Evolutionary conservation across 2,797 vertebrate genomes (phyloP).

Genomic region (Tadarida brasiliensis): DNA sequence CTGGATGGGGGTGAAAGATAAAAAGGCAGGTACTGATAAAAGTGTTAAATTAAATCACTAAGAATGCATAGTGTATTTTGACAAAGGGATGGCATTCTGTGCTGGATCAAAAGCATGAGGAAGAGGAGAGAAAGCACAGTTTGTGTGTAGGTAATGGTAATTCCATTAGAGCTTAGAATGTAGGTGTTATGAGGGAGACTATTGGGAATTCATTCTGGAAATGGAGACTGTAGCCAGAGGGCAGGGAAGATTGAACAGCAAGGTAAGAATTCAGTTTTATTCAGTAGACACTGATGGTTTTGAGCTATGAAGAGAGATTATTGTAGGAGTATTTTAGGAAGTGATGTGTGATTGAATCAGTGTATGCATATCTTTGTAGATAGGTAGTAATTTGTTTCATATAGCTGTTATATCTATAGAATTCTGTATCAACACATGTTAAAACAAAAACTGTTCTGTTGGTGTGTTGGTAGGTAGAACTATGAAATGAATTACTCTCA

Average conservation of each 20-base stretch:
- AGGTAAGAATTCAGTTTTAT: slow-evolving; percentile 54
- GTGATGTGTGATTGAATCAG: slow-evolving; percentile 11
- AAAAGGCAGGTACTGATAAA: slow-evolving; percentile 9
- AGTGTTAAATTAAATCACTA: slow-evolving; percentile 42
- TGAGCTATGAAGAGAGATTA: not conserved
- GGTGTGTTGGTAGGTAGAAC: slow-evolving; percentile 43
- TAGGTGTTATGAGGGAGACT: not conserved
- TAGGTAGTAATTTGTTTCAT: slow-evolving; percentile 59
- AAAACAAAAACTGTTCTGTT: slow-evolving; percentile 35
- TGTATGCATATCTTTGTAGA: not conserved
- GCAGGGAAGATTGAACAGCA: slow-evolving; percentile 35
- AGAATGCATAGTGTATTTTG: slow-evolving; percentile 1
- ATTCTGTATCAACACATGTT: not conserved
- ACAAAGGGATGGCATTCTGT: not conserved
- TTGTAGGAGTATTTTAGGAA: slow-evolving; percentile 9
- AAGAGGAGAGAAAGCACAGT: slow-evolving; percentile 1
- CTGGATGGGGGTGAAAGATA: not conserved
- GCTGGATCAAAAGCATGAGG: not conserved
- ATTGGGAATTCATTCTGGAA: slow-evolving; percentile 40
- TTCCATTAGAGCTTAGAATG: not conserved
- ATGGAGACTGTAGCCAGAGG: not conserved
- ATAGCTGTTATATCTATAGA: not conserved
- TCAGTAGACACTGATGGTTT: slow-evolving; percentile 42
- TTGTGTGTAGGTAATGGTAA: not conserved
- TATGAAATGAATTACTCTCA: slow-evolving; percentile 56